Evolutionary conservation across 1,140 invertebrate species (phyloP), one percentile per base, ranked within the genome.

Genomic region (Amphibalanus amphitrite): DNA sequence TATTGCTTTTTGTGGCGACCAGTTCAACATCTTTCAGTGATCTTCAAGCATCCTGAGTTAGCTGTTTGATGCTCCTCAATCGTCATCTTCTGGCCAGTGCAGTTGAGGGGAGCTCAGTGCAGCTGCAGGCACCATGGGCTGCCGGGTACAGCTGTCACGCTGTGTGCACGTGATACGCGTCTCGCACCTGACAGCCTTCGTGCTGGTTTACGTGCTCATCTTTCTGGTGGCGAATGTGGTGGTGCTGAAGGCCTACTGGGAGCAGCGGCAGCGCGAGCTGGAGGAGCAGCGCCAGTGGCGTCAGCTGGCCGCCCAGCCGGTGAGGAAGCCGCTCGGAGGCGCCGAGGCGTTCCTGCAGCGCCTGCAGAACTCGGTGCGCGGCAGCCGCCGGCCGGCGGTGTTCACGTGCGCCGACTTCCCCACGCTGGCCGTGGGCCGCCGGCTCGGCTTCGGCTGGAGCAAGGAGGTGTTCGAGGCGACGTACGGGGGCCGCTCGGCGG

Each of bases 391-490:
- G 47, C 47, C 1, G 47, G 6, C 47, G 10, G 47, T 59, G 47
- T 59, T 59, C 47, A 59, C 47, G 17, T 59, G 47, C 47, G 47
- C 47, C 17, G 47, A 59, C 47, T 59, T 59, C 20, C 47, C 47
- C 6, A 59, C 47, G 20, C 47, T 59, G 47, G 47, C 10, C 10
- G 47, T 59, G 47, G 47, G 47, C 10, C 47, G 6, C 10, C 47
- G 47, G 47, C 47, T 59, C 47, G 47, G 47, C 10, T 59, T 59
- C 28, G 83, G 83, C 0, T 84, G 82, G 81, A 84, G 82, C 28
- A 84, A 84, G 75, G 79, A 81, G 20, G 82, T 83, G 13, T 83
- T 80, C 75, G 79, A 76, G 25, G 81, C 77, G 0, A 72, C 69
- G 59, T 78, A 78, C 65, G 69, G 75, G 15, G 79, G 77, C 10